These are phyloP conservation scores for Lepus townsendii DNA, from an alignment of 2,797 vertebrate species.

Conservation along the genomic window DNA sequence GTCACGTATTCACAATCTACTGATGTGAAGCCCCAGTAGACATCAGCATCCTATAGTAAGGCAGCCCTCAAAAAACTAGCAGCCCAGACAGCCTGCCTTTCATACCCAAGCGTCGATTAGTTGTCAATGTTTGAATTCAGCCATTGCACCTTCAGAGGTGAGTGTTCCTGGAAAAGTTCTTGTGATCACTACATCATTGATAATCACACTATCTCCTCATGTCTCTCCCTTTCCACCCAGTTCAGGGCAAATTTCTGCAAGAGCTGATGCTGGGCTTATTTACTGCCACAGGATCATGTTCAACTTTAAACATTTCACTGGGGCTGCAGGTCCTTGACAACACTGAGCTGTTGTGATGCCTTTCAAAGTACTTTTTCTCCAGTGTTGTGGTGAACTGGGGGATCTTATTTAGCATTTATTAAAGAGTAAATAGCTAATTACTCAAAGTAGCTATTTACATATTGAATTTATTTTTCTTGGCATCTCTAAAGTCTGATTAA, in stretches of 20 bases:
- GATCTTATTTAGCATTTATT: slow-evolving; percentile 82
- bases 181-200: background rate
- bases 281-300: background rate
- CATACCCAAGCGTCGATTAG: background rate
- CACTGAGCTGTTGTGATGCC: slow-evolving; percentile 39
- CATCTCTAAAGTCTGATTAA: slow-evolving; percentile 86
- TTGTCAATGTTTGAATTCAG: background rate
- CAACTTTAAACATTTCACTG: slow-evolving; percentile 35
- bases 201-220: background rate
- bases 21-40: background rate
- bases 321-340: slow-evolving; percentile 39
- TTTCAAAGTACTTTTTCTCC: slow-evolving; percentile 67
- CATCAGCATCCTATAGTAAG: background rate
- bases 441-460: slow-evolving; percentile 86
- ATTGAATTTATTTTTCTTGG: slow-evolving; percentile 86
- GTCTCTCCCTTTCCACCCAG: background rate
- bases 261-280: background rate
- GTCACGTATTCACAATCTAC: background rate
- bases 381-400: slow-evolving; percentile 67
- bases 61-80: background rate
- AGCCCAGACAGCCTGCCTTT: background rate
- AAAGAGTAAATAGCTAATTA: slow-evolving; percentile 85
- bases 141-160: background rate
- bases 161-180: background rate
- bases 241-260: background rate